These are phyloP conservation scores for Fragum fragum DNA, from an alignment of 2,888 invertebrate genomes.

Conservation along the genomic window DNA sequence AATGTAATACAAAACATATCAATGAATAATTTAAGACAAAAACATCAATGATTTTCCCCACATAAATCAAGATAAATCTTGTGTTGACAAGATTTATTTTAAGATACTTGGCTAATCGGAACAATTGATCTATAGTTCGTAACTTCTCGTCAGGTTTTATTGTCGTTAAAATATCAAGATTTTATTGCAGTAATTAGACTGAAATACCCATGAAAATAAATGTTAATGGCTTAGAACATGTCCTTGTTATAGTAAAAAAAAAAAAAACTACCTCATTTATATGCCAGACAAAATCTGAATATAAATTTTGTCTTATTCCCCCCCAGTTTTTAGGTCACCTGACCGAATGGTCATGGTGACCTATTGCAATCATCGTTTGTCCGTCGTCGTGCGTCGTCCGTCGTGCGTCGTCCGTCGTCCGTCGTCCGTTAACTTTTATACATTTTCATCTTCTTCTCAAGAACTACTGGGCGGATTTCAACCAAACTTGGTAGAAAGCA, in stretches of 20 bases:
- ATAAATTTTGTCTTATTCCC: no score
- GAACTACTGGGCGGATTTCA: no score
- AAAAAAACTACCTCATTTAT: no score
- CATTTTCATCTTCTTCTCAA: no score
- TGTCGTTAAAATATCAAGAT: constrained; percentile 13
- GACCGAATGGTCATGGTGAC: no score
- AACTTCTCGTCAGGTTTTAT: constrained; percentile 12
- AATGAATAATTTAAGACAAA: neutral
- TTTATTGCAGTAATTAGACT: constrained; percentile 21
- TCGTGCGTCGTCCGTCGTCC: no score
- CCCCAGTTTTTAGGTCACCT: no score
- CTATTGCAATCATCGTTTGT: no score
- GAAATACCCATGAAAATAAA: constrained; percentile 21
- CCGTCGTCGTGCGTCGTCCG: no score
- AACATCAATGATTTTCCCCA: neutral
- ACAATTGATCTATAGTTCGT: constrained; percentile 9
- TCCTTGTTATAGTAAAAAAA: neutral
- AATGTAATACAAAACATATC: neutral
- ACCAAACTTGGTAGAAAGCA: no score
- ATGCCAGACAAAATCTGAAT: no score
- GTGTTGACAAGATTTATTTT: constrained; percentile 7
- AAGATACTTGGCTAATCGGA: constrained; percentile 3
- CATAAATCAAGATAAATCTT: constrained; percentile 13
- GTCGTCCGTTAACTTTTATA: no score
- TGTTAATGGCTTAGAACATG: neutral